Percentiles rank a stretch among this genome's conserved stretches.
Conservation (phyloP, 2,797 vertebrate genomes). For the Sardinella longiceps region DNA sequence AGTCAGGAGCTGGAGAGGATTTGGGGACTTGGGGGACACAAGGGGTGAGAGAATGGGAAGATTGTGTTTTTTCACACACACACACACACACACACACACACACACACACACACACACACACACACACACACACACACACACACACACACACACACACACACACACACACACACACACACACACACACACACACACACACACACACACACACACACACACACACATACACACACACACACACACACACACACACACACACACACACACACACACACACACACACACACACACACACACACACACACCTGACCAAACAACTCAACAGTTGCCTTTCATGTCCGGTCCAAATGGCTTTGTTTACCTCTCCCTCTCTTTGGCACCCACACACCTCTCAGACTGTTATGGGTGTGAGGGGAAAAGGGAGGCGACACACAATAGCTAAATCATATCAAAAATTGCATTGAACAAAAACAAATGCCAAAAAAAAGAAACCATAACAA, state of each 20-base stretch:
- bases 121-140: constrained; percentile 42
- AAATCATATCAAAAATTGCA: no score
- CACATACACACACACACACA: neutral
- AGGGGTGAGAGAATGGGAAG: constrained; percentile 30
- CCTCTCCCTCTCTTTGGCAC: neutral
- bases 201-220: constrained; percentile 43
- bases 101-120: constrained; percentile 20
- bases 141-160: constrained; percentile 45
- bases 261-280: constrained; percentile 34
- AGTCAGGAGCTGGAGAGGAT: constrained; percentile 27
- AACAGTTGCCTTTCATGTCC: constrained; percentile 54
- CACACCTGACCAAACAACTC: constrained; percentile 47
- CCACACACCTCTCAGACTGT: neutral
- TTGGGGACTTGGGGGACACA: neutral
- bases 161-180: constrained; percentile 36
- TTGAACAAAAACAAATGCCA: no score
- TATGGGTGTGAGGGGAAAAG: neutral
- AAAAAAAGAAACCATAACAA: no score
- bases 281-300: constrained; percentile 44
- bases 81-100: constrained; percentile 34
- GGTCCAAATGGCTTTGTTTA: constrained; percentile 45
- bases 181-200: constrained; percentile 32
- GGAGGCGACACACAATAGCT: no score
- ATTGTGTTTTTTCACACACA: constrained; percentile 18
- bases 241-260: constrained; percentile 33